phyloP scores from a whole-genome alignment of 2,888 invertebrate species.

The Acholoe squamosa region DNA sequence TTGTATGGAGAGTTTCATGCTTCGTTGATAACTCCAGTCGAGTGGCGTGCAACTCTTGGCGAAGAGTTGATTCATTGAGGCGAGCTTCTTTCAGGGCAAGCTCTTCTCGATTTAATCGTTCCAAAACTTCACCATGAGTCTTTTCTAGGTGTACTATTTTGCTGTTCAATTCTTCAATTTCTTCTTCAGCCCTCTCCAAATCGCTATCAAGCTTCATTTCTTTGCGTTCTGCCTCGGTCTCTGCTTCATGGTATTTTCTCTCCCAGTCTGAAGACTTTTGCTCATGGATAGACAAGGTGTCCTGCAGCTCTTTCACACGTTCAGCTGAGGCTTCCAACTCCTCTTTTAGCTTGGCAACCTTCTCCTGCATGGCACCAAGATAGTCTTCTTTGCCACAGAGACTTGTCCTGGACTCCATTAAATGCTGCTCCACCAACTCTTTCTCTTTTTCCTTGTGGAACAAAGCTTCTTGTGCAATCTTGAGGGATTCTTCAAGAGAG shows the following conservation, averaged over 20 bases:
- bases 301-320: background rate
- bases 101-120: background rate
- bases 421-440: background rate
- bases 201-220: conserved; percentile 59
- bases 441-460: conserved; percentile 33
- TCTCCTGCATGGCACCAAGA: conserved; percentile 52
- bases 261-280: background rate
- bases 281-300: conserved; percentile 49
- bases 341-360: conserved; percentile 27
- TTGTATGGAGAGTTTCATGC: background rate
- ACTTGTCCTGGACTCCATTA: conserved; percentile 34
- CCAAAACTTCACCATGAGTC: background rate
- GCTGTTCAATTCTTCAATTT: conserved; percentile 44
- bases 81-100: background rate
- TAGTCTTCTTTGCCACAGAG: conserved; percentile 55
- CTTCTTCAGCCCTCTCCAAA: conserved; percentile 38
- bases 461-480: conserved; percentile 8
- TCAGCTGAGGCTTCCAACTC: conserved; percentile 33
- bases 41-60: background rate
- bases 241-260: background rate
- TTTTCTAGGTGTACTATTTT: background rate
- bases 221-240: conserved; percentile 14
- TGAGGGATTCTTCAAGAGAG: background rate
- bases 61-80: background rate
- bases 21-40: background rate